A percentile compares a stretch with the other conserved stretches of the same genome.
Conservation (phyloP, 2,797 vertebrate genomes). For the Mus spretus region DNA sequence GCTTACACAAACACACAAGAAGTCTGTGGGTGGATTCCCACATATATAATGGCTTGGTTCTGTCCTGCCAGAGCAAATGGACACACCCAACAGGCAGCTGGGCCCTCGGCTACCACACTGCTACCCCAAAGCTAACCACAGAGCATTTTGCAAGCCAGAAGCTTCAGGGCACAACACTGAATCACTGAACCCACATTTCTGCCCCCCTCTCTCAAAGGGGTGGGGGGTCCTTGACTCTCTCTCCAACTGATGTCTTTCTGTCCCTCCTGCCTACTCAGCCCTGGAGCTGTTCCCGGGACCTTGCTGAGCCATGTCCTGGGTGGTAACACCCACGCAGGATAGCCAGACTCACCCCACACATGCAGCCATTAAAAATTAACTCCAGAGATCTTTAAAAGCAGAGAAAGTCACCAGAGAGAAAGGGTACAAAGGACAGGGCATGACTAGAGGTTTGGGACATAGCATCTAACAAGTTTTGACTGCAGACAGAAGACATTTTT, state of each 20-base stretch:
- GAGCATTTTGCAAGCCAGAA: not conserved
- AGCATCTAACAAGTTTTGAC: slow-evolving; percentile 60
- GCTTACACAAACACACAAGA: not conserved
- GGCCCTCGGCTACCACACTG: not conserved
- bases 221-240: not conserved
- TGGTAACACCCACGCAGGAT: slow-evolving; percentile 19
- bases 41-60: not conserved
- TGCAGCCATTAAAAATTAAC: slow-evolving; percentile 47
- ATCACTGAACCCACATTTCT: not conserved
- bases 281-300: not conserved
- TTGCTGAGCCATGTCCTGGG: not conserved
- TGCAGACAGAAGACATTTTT: slow-evolving; percentile 59
- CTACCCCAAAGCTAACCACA: not conserved
- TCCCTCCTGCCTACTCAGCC: not conserved
- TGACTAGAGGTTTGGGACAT: not conserved
- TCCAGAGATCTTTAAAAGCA: not conserved
- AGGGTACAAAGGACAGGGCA: slow-evolving; percentile 36
- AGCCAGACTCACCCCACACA: not conserved
- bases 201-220: not conserved
- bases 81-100: not conserved
- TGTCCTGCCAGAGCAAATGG: not conserved
- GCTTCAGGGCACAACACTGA: not conserved
- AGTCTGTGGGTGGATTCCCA: not conserved
- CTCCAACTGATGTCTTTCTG: not conserved
- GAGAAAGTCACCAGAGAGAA: slow-evolving; percentile 49